A percentile compares a stretch with the other conserved stretches of the same genome.
Conservation (phyloP, 2,888 invertebrate genomes). For the Lithophane semibrunnea region DNA sequence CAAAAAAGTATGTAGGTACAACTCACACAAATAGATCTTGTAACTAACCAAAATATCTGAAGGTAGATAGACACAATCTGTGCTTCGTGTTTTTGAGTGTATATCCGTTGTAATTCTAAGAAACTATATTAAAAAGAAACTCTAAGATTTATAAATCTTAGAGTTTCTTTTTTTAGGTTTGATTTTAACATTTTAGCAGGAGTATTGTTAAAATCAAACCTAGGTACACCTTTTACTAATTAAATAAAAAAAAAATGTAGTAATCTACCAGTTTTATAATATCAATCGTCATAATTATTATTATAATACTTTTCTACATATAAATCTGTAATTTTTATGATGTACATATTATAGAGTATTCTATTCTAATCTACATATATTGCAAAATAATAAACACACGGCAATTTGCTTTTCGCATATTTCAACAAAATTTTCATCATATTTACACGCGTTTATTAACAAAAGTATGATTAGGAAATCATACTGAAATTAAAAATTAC, state of each 20-base stretch:
- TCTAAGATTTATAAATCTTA: too few species aligned
- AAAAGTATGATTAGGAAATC: constrained; percentile 42
- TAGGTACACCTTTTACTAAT: neutral
- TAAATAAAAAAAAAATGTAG: neutral
- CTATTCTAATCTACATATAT: neutral
- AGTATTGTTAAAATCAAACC: too few species aligned
- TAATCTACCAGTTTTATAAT: neutral
- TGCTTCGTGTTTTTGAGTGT: neutral
- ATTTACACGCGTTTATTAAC: constrained; percentile 29
- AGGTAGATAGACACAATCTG: neutral
- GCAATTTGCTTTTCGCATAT: neutral
- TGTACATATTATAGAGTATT: too few species aligned
- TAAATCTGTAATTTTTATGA: too few species aligned
- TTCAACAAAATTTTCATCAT: neutral
- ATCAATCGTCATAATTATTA: neutral
- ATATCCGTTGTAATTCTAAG: neutral
- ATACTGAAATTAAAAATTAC: constrained; percentile 48
- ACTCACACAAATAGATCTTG: neutral
- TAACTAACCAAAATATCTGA: neutral
- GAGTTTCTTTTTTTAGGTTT: too few species aligned
- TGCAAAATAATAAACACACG: neutral
- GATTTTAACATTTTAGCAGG: too few species aligned
- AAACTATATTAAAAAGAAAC: too few species aligned
- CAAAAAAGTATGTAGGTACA: neutral
- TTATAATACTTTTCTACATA: neutral